These are phyloP conservation scores for Phrynocephalus vlangalii DNA, from an alignment of 2,797 vertebrate genomes.

Conservation along the genomic window DNA sequence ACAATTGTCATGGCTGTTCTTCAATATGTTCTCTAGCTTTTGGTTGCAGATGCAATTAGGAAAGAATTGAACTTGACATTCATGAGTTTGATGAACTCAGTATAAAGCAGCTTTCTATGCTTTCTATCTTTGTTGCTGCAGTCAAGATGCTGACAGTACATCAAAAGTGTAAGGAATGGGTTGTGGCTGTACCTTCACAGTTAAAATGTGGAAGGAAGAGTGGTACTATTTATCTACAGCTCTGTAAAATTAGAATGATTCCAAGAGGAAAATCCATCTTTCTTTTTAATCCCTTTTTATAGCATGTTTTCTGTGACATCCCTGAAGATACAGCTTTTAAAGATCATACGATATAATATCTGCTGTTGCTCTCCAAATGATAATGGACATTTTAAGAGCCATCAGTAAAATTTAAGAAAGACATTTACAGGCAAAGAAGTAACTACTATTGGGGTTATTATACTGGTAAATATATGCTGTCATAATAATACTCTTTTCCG, in stretches of 20 bases:
- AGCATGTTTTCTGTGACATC: not conserved
- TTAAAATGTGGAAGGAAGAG: not conserved
- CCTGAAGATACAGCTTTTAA: not conserved
- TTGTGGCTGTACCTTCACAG: not conserved
- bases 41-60: too few species aligned
- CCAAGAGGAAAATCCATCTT: not conserved
- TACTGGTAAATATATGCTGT: not conserved
- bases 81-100: too few species aligned
- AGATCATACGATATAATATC: not conserved
- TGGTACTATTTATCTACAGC: not conserved
- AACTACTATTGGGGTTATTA: not conserved
- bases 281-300: not conserved
- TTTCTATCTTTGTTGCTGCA: not conserved
- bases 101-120: too few species aligned
- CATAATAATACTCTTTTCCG: not conserved
- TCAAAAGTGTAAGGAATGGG: too few species aligned
- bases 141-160: not conserved
- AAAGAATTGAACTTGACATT: too few species aligned
- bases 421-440: not conserved
- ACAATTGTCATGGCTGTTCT: too few species aligned
- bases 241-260: not conserved
- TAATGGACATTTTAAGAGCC: not conserved
- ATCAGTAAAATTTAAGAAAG: not conserved
- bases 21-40: too few species aligned
- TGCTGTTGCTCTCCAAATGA: not conserved